These are phyloP conservation scores for Sebastiscus albofasciatus DNA, from an alignment of 2,797 vertebrate species.

Conservation along the genomic window DNA sequence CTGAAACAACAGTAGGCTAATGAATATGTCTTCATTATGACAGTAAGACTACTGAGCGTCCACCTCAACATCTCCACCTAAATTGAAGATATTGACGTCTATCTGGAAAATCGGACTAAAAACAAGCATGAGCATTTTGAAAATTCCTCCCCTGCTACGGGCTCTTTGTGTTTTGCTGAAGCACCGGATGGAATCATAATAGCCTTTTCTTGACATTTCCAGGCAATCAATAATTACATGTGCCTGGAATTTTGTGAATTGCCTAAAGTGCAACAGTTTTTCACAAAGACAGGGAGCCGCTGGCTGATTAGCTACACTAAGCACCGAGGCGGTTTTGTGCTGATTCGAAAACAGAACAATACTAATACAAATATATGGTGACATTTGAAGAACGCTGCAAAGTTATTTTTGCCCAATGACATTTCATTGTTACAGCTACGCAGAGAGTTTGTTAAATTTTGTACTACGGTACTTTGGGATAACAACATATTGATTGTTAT, in stretches of 20 bases:
- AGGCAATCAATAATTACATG: slow-evolving; percentile 65
- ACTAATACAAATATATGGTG: slow-evolving; percentile 35
- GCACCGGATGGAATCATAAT: slow-evolving; percentile 32
- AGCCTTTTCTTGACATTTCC: slow-evolving; percentile 74
- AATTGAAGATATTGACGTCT: neutral
- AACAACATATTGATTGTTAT: slow-evolving; percentile 39
- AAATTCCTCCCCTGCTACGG: slow-evolving; percentile 8
- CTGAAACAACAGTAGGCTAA: neutral
- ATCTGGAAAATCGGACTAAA: neutral
- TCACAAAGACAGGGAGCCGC: slow-evolving; percentile 16
- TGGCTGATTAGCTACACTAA: slow-evolving; percentile 36
- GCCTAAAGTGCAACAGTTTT: slow-evolving; percentile 42
- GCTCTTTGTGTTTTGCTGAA: slow-evolving; percentile 34
- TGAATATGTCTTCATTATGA: neutral
- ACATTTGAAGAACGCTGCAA: slow-evolving; percentile 67
- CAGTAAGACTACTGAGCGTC: neutral
- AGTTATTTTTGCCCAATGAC: slow-evolving; percentile 48
- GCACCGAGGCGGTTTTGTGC: slow-evolving; percentile 35
- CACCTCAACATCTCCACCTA: neutral
- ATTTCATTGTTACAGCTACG: slow-evolving; percentile 40
- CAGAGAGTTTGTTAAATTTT: neutral
- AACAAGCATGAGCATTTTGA: neutral
- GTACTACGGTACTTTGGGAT: neutral
- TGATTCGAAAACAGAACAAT: slow-evolving; percentile 33
- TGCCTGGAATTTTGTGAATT: slow-evolving; percentile 52